These are phyloP conservation scores for Azorinus chamasolen DNA, from an alignment of 2,888 invertebrate genomes.

Conservation along the genomic window DNA sequence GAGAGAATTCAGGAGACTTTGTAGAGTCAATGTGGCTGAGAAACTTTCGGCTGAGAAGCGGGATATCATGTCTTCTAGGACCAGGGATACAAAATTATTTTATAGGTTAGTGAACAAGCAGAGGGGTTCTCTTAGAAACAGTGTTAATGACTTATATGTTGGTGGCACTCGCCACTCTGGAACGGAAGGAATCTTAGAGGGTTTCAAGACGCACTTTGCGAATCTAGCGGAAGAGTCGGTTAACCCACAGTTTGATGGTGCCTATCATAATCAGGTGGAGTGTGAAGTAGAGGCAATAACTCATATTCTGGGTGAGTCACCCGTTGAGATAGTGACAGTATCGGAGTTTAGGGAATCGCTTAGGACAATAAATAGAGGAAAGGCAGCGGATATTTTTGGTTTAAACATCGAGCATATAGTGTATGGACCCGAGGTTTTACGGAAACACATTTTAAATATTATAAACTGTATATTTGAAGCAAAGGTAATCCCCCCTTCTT, in stretches of 20 bases:
- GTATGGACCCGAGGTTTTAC: background rate
- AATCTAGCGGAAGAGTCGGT: slow-evolving; percentile 15
- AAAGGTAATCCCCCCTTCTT: background rate
- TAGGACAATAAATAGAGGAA: slow-evolving; percentile 8
- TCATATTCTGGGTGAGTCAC: background rate
- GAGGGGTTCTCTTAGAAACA: background rate
- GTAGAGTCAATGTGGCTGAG: background rate
- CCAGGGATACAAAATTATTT: slow-evolving; percentile 10
- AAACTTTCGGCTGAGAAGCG: background rate
- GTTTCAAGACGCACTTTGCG: slow-evolving; percentile 16
- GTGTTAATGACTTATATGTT: slow-evolving; percentile 13
- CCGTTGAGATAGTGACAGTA: background rate
- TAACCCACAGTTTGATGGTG: background rate
- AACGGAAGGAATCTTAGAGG: slow-evolving; percentile 5
- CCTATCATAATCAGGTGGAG: background rate
- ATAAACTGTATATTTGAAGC: slow-evolving; percentile 20
- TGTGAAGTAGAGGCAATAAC: background rate
- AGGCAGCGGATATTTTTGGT: slow-evolving; percentile 14
- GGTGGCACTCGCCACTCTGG: slow-evolving; percentile 4
- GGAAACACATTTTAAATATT: background rate
- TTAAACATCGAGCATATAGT: slow-evolving; percentile 8
- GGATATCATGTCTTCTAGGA: slow-evolving; percentile 8
- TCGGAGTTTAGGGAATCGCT: background rate
- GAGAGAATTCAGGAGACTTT: slow-evolving; percentile 5
- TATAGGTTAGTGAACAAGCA: slow-evolving; percentile 16